phyloP scores from a whole-genome alignment of 2,113 vertebrate genomes.

The Phalacrocorax pelagicus region DNA sequence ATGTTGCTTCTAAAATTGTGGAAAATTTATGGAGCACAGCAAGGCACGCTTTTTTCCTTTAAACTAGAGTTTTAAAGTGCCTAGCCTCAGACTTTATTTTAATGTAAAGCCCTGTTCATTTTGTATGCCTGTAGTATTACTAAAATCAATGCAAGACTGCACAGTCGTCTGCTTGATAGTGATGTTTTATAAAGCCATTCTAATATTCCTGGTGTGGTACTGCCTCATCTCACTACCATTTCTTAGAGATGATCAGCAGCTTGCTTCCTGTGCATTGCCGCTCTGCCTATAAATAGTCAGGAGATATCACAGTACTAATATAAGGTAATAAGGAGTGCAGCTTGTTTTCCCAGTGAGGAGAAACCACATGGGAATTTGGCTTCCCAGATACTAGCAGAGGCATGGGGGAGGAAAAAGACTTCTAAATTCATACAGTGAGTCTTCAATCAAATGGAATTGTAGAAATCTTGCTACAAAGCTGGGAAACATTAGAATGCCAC shows the following conservation, averaged over 20 bases:
- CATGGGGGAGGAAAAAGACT: fast-evolving
- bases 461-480: neutral
- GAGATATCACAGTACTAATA: slow-evolving; percentile 50
- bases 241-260: slow-evolving; percentile 67
- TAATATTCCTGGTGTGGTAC: slow-evolving; percentile 7
- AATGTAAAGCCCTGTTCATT: slow-evolving; percentile 81
- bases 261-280: slow-evolving; percentile 57
- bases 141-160: neutral
- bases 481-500: neutral
- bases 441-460: neutral
- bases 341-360: neutral
- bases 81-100: slow-evolving; percentile 74
- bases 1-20: slow-evolving; percentile 57
- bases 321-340: slow-evolving; percentile 63
- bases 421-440: neutral
- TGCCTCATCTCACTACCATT: slow-evolving; percentile 13
- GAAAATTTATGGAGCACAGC: slow-evolving; percentile 57
- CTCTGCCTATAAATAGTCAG: slow-evolving; percentile 71
- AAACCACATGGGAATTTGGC: neutral
- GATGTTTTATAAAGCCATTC: slow-evolving; percentile 40
- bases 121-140: slow-evolving; percentile 39
- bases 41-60: slow-evolving; percentile 12
- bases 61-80: slow-evolving; percentile 74
- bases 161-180: neutral
- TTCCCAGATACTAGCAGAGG: neutral